Base-by-base conservation (phyloP, 2,888 invertebrate species). In the Ormyrus rosae region DNA sequence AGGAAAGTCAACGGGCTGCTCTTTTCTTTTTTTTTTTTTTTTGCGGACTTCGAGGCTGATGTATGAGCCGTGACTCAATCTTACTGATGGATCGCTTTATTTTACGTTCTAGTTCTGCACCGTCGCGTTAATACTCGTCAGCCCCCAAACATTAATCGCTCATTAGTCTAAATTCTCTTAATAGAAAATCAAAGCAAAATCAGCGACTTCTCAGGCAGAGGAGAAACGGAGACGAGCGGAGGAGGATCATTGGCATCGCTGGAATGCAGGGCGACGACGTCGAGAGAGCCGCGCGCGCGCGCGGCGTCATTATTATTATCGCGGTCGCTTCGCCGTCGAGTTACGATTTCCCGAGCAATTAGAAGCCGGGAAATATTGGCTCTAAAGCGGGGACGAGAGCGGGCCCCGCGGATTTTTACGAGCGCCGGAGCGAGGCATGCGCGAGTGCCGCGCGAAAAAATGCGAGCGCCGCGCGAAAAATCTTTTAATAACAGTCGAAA, bases 321-420 rank as follows among this genome's bases (percentile, higher is more conserved):
- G 34, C 77, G 46, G 6, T 8, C 67, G 9, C 11, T 64, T 34
- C 13, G 70, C 70, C 34, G 69, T 61, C 55, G 48, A 63, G 70
- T 77, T 77, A 78, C 11, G 67, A 78, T 78, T 72, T 61, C 58
- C 56, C 48, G 67, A 51, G 58, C 67, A 78, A 78, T 72, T 78
- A 72, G 67, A 60, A 61, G 67, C 78, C 67, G 61, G 78, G 56
- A 67, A 70, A 67, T 78, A 72, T 78, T 60, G 78, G 72, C 71
- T 53, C 58, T 67, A 60, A 78, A 72, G 65, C 56, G 61, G 19
- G 19, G 53, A 61, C 78, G 71, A 78, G 55, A 34, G 45, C 60
- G 8, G 34, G 45, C 53, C 5, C 64, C 56, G 50, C 34, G 13
- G 34, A 78, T 78, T 72, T 72, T 78, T 78, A 78, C 67, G 77